phyloP scores from a whole-genome alignment of 2,888 invertebrate genomes.

The Stramonita haemastoma region DNA sequence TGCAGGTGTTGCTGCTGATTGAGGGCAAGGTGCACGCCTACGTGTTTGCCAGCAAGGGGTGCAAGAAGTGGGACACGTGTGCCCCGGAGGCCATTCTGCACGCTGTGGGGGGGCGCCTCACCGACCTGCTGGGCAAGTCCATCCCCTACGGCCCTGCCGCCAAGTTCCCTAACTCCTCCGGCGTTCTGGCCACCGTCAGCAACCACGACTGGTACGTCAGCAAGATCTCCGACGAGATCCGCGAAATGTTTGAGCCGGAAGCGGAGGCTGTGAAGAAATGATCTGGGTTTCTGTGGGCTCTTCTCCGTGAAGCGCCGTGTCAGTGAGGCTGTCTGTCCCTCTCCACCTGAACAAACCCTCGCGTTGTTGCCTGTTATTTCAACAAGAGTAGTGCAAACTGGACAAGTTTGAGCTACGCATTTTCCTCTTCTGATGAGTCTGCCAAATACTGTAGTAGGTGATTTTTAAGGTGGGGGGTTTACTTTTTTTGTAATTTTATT shows the following conservation, averaged over 20 bases:
- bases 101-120: slow-evolving; percentile 91
- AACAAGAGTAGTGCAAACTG: too few species aligned
- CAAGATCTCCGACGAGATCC: slow-evolving; percentile 83
- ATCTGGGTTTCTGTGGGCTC: too few species aligned
- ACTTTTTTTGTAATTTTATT: too few species aligned
- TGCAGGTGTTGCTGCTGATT: slow-evolving; percentile 88
- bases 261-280: neutral
- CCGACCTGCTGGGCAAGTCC: slow-evolving; percentile 85
- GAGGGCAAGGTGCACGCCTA: slow-evolving; percentile 98
- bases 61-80: slow-evolving; percentile 99
- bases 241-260: slow-evolving; percentile 55
- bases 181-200: slow-evolving; percentile 92
- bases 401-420: too few species aligned
- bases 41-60: slow-evolving; percentile 95
- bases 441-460: too few species aligned
- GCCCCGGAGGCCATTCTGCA: slow-evolving; percentile 96
- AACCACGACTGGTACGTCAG: slow-evolving; percentile 86
- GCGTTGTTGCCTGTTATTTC: too few species aligned
- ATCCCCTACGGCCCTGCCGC: slow-evolving; percentile 83
- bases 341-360: too few species aligned
- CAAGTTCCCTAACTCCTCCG: slow-evolving; percentile 85
- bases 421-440: too few species aligned
- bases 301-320: too few species aligned
- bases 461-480: too few species aligned
- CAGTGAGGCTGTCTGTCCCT: too few species aligned